Evolutionary conservation across 2,113 vertebrate species (phyloP).

Genomic region (Oreochromis niloticus): DNA sequence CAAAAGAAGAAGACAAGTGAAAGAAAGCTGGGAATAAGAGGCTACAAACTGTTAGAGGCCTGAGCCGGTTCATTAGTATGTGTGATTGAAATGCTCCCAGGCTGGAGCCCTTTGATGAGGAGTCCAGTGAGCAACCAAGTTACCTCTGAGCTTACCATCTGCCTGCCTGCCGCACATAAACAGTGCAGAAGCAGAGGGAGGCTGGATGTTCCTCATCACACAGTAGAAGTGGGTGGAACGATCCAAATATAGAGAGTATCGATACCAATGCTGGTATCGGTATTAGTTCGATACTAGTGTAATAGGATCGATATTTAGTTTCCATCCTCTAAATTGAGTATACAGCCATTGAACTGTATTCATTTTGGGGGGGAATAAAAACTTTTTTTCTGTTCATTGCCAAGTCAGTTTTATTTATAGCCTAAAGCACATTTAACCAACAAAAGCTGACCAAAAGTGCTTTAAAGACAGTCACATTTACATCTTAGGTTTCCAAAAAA

Average conservation of each 20-base stretch:
- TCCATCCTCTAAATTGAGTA: not conserved
- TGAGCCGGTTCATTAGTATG: slow-evolving; percentile 16
- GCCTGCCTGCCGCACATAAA: slow-evolving; percentile 17
- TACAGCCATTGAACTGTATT: not conserved
- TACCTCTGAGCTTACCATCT: slow-evolving; percentile 56
- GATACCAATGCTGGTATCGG: not conserved
- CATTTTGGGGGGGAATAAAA: not conserved
- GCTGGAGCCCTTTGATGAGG: slow-evolving; percentile 36
- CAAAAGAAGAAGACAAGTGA: not conserved
- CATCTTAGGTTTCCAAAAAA: not conserved
- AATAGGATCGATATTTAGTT: not conserved
- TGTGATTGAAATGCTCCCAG: slow-evolving; percentile 10
- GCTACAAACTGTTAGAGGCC: not conserved
- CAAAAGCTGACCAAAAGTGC: not conserved
- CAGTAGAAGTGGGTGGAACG: not conserved
- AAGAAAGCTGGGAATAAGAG: not conserved
- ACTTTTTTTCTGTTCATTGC: not conserved
- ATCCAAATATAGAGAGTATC: not conserved
- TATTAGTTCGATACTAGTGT: not conserved
- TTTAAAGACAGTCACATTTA: not conserved
- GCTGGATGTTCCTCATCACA: slow-evolving; percentile 19
- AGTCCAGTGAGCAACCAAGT: not conserved
- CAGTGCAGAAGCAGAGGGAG: slow-evolving; percentile 24
- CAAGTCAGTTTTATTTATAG: not conserved
- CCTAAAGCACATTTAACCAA: not conserved